A percentile compares a stretch with the other conserved stretches of the same genome.
phyloP scores from a whole-genome alignment of 2,888 invertebrate species.

The Malthinus flaveolus region DNA sequence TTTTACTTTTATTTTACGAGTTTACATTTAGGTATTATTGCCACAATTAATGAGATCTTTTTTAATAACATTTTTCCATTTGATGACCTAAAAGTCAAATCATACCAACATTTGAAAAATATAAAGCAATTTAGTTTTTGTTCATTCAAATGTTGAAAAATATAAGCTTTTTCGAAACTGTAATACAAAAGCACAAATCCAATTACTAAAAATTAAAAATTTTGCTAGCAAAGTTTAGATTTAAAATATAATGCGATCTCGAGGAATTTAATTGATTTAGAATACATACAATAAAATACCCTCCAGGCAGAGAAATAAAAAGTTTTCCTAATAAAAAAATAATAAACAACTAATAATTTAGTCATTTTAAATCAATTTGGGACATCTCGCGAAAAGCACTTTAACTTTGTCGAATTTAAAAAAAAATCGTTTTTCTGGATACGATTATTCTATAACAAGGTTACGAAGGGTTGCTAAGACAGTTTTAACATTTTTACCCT shows the following conservation, averaged over 20 bases:
- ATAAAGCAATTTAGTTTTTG: not conserved
- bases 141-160: not conserved
- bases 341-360: not conserved
- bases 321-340: too few relatives aligned
- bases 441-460: constrained; percentile 24
- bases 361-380: not conserved
- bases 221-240: not conserved
- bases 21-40: too few relatives aligned
- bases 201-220: not conserved
- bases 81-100: too few relatives aligned
- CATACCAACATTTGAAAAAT: not conserved
- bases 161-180: not conserved
- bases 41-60: too few relatives aligned
- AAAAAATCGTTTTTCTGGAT: constrained; percentile 22
- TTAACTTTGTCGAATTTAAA: constrained; percentile 4
- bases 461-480: constrained; percentile 24
- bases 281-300: too few relatives aligned
- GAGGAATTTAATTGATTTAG: too few relatives aligned
- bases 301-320: too few relatives aligned
- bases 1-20: too few relatives aligned
- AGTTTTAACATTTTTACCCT: constrained; percentile 30
- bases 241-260: too few relatives aligned
- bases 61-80: too few relatives aligned
- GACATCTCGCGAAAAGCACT: not conserved
- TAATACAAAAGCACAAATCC: too few relatives aligned